Conservation (phyloP, 1,140 invertebrate species). For the Homarus americanus region DNA sequence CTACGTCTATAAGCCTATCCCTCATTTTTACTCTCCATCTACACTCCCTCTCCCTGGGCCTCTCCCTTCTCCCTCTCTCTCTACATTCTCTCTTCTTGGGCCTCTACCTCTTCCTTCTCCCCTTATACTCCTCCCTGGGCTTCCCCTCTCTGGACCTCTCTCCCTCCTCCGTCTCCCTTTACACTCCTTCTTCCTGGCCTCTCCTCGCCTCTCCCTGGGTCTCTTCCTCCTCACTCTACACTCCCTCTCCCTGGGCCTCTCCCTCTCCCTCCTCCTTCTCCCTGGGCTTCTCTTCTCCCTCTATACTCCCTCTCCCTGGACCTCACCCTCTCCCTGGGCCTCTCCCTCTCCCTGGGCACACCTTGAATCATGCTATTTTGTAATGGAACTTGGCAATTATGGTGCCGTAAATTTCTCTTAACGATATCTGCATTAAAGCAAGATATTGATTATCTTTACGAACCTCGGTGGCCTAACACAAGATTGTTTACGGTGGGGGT, state of each 20-base stretch:
- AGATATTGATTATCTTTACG: not conserved
- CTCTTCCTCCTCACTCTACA: too few relatives aligned
- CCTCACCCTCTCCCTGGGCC: not conserved
- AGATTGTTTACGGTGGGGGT: not conserved
- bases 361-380: constrained; percentile 4
- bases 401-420: constrained; percentile 29
- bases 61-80: too few relatives aligned
- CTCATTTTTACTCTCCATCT: too few relatives aligned
- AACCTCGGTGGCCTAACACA: not conserved
- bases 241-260: not conserved
- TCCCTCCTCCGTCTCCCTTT: too few relatives aligned
- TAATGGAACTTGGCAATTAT: constrained; percentile 17
- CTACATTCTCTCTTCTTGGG: too few relatives aligned
- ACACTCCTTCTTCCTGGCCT: not conserved
- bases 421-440: constrained; percentile 31
- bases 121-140: too few relatives aligned
- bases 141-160: too few relatives aligned
- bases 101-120: too few relatives aligned
- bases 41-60: too few relatives aligned
- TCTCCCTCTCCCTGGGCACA: not conserved
- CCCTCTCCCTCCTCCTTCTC: not conserved
- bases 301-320: not conserved
- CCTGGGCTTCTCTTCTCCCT: not conserved
- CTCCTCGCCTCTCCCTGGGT: not conserved
- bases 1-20: too few relatives aligned